These are phyloP conservation scores for Anthrax anthrax DNA, from an alignment of 2,888 invertebrate species.

Conservation along the genomic window DNA sequence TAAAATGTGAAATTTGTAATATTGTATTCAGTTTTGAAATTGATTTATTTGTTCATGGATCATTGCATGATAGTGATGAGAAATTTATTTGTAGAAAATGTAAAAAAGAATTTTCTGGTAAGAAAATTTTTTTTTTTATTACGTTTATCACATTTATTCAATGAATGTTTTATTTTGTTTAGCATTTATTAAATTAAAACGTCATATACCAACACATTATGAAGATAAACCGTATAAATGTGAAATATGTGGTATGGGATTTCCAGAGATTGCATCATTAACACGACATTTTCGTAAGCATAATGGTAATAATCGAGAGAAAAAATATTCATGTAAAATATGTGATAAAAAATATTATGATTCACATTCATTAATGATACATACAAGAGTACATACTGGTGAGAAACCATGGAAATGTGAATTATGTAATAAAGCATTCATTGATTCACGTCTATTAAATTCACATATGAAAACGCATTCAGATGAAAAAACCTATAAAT, in stretches of 20 bases:
- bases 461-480: constrained; percentile 42
- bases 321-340: constrained; percentile 35
- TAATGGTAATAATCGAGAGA: constrained; percentile 37
- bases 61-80: constrained; percentile 31
- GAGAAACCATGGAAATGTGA: constrained; percentile 32
- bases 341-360: constrained; percentile 40
- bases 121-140: constrained; percentile 9
- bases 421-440: constrained; percentile 35
- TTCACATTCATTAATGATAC: constrained; percentile 26
- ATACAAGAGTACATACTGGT: constrained; percentile 33
- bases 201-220: constrained; percentile 42
- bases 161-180: background rate
- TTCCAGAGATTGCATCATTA: constrained; percentile 40
- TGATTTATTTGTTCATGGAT: constrained; percentile 37
- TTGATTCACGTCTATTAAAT: constrained; percentile 33
- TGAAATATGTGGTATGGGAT: constrained; percentile 37
- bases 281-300: constrained; percentile 39
- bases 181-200: constrained; percentile 32
- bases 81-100: constrained; percentile 37
- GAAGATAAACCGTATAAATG: constrained; percentile 38
- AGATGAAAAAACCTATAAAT: constrained; percentile 39
- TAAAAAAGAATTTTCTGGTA: constrained; percentile 38
- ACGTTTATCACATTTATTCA: background rate
- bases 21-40: constrained; percentile 35
- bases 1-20: constrained; percentile 35